Percentiles rank a stretch among this genome's conserved stretches.
Evolutionary conservation across 1,140 invertebrate species (phyloP).

Genomic region (Parasteatoda tepidariorum): DNA sequence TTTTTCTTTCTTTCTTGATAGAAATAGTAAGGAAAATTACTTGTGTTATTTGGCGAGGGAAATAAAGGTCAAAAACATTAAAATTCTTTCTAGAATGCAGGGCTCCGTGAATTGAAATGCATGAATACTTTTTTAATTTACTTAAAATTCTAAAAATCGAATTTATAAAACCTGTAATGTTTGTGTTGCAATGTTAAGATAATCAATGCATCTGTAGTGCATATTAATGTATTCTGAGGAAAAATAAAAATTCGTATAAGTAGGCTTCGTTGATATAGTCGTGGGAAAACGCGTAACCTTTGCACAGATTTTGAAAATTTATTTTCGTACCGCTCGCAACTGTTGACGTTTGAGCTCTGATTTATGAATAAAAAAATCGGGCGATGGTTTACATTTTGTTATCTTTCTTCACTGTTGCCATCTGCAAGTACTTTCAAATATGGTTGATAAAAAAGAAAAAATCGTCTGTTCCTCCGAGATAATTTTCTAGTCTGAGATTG

Average conservation of each 20-base stretch:
- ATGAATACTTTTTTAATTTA: too few relatives aligned
- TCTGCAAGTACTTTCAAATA: slow-evolving; percentile 1
- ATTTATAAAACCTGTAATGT: too few relatives aligned
- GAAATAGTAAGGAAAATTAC: too few relatives aligned
- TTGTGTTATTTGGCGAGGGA: too few relatives aligned
- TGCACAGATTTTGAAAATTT: neutral
- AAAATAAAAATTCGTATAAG: too few relatives aligned
- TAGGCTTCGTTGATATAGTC: neutral
- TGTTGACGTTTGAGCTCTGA: slow-evolving; percentile 42
- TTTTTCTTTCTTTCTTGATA: too few relatives aligned
- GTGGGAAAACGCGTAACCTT: slow-evolving; percentile 14
- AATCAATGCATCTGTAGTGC: neutral
- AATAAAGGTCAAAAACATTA: too few relatives aligned
- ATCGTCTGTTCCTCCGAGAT: neutral
- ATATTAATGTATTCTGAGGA: neutral
- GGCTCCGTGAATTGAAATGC: too few relatives aligned
- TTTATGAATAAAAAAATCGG: slow-evolving; percentile 23
- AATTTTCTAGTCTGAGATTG: neutral
- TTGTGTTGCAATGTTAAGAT: too few relatives aligned
- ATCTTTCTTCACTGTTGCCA: slow-evolving; percentile 1
- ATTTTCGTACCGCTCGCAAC: neutral
- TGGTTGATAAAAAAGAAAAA: neutral
- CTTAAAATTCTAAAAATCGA: too few relatives aligned
- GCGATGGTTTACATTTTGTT: slow-evolving; percentile 28
- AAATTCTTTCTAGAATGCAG: too few relatives aligned